phyloP scores from a whole-genome alignment of 2,888 invertebrate species.

The Yponomeuta plumbellus region DNA sequence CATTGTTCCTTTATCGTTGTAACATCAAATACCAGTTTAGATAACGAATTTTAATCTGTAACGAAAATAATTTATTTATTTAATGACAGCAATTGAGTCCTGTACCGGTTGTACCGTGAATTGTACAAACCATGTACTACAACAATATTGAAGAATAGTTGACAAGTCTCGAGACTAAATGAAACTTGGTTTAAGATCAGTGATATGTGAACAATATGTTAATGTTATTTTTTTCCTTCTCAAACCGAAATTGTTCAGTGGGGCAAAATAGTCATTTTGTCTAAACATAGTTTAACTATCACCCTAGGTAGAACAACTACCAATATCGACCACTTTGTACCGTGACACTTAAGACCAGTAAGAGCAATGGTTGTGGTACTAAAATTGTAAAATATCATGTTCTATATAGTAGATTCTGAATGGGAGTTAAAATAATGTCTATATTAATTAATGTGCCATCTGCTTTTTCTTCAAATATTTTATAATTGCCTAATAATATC shows the following conservation, averaged over 20 bases:
- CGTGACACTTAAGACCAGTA: constrained; percentile 19
- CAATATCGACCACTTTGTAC: not conserved
- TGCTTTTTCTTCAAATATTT: constrained; percentile 52
- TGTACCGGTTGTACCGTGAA: constrained; percentile 48
- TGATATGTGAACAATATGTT: too few species aligned
- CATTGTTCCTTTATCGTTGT: constrained; percentile 57
- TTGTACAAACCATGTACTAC: constrained; percentile 55
- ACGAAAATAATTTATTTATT: constrained; percentile 19
- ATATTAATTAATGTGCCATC: constrained; percentile 65
- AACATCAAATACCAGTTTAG: constrained; percentile 33
- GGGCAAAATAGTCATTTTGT: not conserved
- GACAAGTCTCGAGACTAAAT: not conserved
- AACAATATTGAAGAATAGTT: not conserved
- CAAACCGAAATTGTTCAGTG: not conserved
- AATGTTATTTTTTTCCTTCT: too few species aligned
- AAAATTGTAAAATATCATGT: constrained; percentile 11
- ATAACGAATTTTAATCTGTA: constrained; percentile 32
- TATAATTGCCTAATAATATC: constrained; percentile 47
- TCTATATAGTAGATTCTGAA: not conserved
- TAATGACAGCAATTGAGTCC: constrained; percentile 1
- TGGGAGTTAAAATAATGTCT: constrained; percentile 33
- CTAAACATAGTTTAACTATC: not conserved
- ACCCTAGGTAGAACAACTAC: not conserved
- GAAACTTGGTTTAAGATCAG: not conserved
- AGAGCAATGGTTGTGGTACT: constrained; percentile 9